phyloP scores from a whole-genome alignment of 2,888 invertebrate species.

The Zeuzera pyrina region DNA sequence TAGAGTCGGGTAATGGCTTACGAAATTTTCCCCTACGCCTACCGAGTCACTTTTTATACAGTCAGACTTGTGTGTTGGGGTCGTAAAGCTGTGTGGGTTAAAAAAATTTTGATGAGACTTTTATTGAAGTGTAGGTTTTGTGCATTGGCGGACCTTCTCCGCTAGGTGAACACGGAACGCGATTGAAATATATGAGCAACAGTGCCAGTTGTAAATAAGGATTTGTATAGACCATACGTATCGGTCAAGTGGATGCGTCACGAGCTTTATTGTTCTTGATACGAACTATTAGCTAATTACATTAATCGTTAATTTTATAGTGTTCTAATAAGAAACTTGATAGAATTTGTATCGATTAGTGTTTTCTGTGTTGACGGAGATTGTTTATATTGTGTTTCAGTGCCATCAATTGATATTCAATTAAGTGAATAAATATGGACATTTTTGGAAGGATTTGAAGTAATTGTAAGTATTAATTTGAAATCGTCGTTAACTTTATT shows the following conservation, averaged over 20 bases:
- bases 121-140: slow-evolving; percentile 47
- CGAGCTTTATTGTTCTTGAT: slow-evolving; percentile 36
- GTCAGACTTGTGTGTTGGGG: slow-evolving; percentile 59
- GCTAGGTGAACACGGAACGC: slow-evolving; percentile 53
- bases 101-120: slow-evolving; percentile 53
- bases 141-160: slow-evolving; percentile 48
- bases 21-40: slow-evolving; percentile 73
- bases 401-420: slow-evolving; percentile 39
- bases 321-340: slow-evolving; percentile 55
- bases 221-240: slow-evolving; percentile 71
- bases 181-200: slow-evolving; percentile 62
- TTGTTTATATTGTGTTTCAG: slow-evolving; percentile 51
- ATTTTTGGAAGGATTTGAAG: slow-evolving; percentile 40
- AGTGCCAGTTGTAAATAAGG: slow-evolving; percentile 73
- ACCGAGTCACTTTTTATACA: slow-evolving; percentile 66
- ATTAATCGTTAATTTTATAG: slow-evolving; percentile 18
- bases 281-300: slow-evolving; percentile 4
- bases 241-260: slow-evolving; percentile 51
- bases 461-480: slow-evolving; percentile 46
- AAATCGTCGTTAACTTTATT: too few relatives aligned
- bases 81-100: slow-evolving; percentile 62
- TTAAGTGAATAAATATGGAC: slow-evolving; percentile 39
- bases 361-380: slow-evolving; percentile 37
- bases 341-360: slow-evolving; percentile 37
- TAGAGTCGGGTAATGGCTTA: slow-evolving; percentile 66